Base-by-base conservation (phyloP, 2,113 vertebrate species). In the Diglossa brunneiventris region DNA sequence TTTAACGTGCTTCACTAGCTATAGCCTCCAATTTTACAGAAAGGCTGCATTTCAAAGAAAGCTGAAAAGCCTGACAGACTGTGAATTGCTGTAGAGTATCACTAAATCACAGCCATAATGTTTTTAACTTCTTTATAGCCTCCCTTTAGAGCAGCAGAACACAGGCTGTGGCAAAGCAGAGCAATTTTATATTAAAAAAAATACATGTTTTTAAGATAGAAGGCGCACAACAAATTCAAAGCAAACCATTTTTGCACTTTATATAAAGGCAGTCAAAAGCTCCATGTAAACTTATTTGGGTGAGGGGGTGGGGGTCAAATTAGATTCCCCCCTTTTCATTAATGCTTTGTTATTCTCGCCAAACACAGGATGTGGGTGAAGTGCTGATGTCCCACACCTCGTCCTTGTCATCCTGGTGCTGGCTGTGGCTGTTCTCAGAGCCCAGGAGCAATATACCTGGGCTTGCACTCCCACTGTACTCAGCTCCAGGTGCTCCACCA, bases 41-140 rank as follows among this genome's bases (percentile, higher is more conserved):
- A 83, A 62, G 33, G 30, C 24, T 88, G 53, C 27, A 59, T 62
- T 95, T 91, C 47, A 83, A 64, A 89, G 66, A 21, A 83, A 83
- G n/a, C 50, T 85, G 63, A 89, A 82, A 87, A 85, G 70, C 69
- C 62, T 79, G 58, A 58, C 31, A 85, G 49, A 53, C 58, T 76
- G 10, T 15, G 35, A 92, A 83, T 47, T 55, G 49, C 55, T 76
- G 24, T 46, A 67, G 33, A 18, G 27, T 62, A 76, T 58, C 39
- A 37, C 66, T 73, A 72, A 87, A 79, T 27, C 42, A 61, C 28
- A 79, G 75, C 37, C n/a, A 72, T 44, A 52, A 76, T 13, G 16
- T 66, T 79, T 91, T 87, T 73, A 94, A 79, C 37, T 82, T 42
- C 30, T 53, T 26, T 20, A 7, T 50, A 78, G 53, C 4, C 41